phyloP scores from a whole-genome alignment of 2,888 invertebrate species.

The Limnephilus marmoratus region DNA sequence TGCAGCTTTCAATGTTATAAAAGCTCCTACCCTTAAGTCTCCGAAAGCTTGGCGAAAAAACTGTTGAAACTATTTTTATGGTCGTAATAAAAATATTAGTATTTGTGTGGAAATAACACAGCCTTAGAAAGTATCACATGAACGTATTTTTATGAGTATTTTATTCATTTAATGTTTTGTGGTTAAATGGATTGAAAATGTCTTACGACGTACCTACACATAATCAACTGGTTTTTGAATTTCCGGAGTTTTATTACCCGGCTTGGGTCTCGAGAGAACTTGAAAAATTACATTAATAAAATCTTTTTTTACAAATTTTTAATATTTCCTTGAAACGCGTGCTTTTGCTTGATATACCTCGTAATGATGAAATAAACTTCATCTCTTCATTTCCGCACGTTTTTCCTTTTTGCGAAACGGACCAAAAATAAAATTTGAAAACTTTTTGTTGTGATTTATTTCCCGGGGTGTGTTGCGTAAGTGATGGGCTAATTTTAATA shows the following conservation, averaged over 20 bases:
- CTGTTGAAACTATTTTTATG: slow-evolving; percentile 17
- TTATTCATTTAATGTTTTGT: not conserved
- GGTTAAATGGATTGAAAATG: not conserved
- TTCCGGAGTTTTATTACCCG: not conserved
- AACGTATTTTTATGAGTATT: slow-evolving; percentile 6
- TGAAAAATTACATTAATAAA: not conserved
- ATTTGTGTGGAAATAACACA: slow-evolving; percentile 13
- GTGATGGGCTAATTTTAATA: slow-evolving; percentile 2
- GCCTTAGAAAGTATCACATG: not conserved
- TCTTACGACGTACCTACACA: not conserved
- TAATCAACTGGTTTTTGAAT: not conserved
- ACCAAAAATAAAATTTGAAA: not conserved
- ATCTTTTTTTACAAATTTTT: not conserved
- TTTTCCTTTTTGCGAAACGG: not conserved
- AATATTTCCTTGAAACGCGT: not conserved
- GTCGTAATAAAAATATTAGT: slow-evolving; percentile 16
- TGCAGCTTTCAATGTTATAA: not conserved
- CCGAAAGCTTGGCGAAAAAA: not conserved
- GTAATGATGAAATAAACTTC: not conserved
- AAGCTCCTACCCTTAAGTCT: not conserved
- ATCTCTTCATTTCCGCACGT: not conserved
- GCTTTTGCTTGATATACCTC: not conserved
- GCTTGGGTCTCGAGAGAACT: not conserved
- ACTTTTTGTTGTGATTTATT: not conserved
- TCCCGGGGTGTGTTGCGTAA: not conserved